Conservation (phyloP, 2,888 invertebrate genomes). For the Mongoloraphidia duomilia region DNA sequence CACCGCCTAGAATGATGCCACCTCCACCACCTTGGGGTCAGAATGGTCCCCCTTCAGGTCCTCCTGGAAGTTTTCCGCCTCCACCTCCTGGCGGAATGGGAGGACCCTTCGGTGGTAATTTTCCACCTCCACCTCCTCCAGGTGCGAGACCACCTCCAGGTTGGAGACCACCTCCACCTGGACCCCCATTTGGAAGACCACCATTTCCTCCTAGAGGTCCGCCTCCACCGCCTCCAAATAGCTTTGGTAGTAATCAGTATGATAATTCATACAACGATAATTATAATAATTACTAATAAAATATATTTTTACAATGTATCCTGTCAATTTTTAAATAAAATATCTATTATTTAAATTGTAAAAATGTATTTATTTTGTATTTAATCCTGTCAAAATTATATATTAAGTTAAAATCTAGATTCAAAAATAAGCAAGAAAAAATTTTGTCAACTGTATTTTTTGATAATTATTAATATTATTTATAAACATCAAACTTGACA, state of each 20-base stretch:
- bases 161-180: constrained; percentile 53
- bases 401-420: too few species aligned
- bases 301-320: too few species aligned
- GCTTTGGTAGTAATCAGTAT: constrained; percentile 15
- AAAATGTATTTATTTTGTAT: too few species aligned
- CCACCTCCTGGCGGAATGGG: constrained; percentile 26
- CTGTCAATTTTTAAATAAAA: too few species aligned
- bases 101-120: constrained; percentile 28
- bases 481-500: too few species aligned
- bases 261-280: constrained; percentile 9
- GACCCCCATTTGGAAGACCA: constrained; percentile 37
- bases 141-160: constrained; percentile 46
- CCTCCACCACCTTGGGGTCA: constrained; percentile 24
- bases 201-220: constrained; percentile 55
- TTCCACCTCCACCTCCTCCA: constrained; percentile 43
- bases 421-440: too few species aligned
- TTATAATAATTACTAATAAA: constrained; percentile 5
- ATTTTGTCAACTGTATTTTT: too few species aligned
- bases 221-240: constrained; percentile 44
- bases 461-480: too few species aligned
- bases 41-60: constrained; percentile 24
- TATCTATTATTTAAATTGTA: too few species aligned
- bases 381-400: too few species aligned
- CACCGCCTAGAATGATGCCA: constrained; percentile 25
- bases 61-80: constrained; percentile 26